Conservation (phyloP, 2,888 invertebrate genomes). For the Adelphocoris suturalis region DNA sequence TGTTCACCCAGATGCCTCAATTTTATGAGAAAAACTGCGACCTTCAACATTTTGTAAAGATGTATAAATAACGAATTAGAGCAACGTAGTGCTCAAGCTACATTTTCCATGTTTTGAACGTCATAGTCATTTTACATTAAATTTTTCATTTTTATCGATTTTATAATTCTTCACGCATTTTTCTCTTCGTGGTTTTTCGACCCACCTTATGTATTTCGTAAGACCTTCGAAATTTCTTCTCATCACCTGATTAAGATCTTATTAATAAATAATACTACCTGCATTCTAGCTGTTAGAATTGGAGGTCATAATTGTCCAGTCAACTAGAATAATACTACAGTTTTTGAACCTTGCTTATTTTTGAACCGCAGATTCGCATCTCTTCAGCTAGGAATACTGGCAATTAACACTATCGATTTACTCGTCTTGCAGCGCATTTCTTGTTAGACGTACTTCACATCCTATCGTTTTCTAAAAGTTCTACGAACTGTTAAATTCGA, state of each 20-base stretch:
- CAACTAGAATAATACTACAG: conserved; percentile 26
- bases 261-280: neutral
- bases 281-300: neutral
- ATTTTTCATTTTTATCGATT: too few relatives aligned
- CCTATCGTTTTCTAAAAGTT: conserved; percentile 9
- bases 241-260: neutral
- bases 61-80: too few relatives aligned
- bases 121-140: too few relatives aligned
- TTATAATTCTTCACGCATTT: too few relatives aligned
- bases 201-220: too few relatives aligned
- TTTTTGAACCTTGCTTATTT: neutral
- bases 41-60: too few relatives aligned
- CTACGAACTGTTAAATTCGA: neutral
- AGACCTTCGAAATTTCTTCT: too few relatives aligned
- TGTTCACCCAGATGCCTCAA: too few relatives aligned
- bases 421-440: neutral
- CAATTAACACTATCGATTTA: neutral
- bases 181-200: too few relatives aligned
- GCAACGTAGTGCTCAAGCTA: too few relatives aligned
- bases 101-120: too few relatives aligned
- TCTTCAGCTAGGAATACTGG: neutral
- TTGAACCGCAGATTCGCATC: neutral
- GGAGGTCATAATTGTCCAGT: neutral
- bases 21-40: too few relatives aligned
- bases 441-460: neutral